phyloP scores from a whole-genome alignment of 1,140 invertebrate species.

The Zophobas atratus region DNA sequence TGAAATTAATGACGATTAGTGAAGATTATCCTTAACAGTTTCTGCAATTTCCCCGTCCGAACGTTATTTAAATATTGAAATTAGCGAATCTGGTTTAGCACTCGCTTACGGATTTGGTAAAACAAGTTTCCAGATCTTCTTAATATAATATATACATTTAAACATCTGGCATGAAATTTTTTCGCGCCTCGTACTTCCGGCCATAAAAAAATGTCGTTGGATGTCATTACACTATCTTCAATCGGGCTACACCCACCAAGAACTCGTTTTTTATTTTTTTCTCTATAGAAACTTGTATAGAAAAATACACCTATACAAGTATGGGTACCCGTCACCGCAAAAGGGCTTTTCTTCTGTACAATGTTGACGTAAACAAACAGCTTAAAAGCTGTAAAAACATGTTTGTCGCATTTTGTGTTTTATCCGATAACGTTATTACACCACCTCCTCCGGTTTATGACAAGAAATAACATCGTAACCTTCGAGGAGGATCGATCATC shows the following conservation, averaged over 20 bases:
- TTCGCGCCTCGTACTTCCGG: not conserved
- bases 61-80: slow-evolving; percentile 1
- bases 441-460: not conserved
- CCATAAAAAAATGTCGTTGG: too few relatives aligned
- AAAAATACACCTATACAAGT: too few relatives aligned
- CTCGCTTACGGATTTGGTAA: not conserved
- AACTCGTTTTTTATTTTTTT: too few relatives aligned
- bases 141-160: not conserved
- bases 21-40: slow-evolving; percentile 22
- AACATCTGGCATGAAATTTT: not conserved
- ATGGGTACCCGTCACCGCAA: too few relatives aligned
- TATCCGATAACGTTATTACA: not conserved
- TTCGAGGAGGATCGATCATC: slow-evolving; percentile 4
- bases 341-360: too few relatives aligned
- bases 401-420: not conserved
- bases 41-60: slow-evolving; percentile 16
- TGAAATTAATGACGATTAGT: slow-evolving; percentile 27
- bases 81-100: not conserved
- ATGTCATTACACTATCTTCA: too few relatives aligned
- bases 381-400: slow-evolving; percentile 1
- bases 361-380: not conserved
- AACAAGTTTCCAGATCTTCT: not conserved
- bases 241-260: too few relatives aligned
- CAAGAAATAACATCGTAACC: not conserved
- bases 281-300: too few relatives aligned